Percentiles rank a stretch among this genome's conserved stretches.
Evolutionary conservation across 2,888 invertebrate species (phyloP).

Genomic region (Drosophila acutilabella): DNA sequence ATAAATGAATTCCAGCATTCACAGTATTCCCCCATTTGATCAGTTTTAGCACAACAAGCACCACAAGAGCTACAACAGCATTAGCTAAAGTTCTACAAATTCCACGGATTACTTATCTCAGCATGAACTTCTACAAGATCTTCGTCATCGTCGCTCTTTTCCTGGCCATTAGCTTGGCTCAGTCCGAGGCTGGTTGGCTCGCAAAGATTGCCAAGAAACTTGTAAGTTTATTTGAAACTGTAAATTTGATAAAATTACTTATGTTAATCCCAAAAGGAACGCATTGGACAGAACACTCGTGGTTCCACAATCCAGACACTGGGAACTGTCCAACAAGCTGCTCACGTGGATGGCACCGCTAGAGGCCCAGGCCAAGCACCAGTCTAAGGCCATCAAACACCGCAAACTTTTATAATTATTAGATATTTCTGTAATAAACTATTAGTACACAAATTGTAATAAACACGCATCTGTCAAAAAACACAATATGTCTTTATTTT

Average conservation of each 20-base stretch:
- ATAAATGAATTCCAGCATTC: neutral
- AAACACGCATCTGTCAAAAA: too few species aligned
- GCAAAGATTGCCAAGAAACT: conserved; percentile 58
- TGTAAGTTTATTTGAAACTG: conserved; percentile 41
- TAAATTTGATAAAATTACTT: neutral
- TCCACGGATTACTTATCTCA: conserved; percentile 18
- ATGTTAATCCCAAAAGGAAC: conserved; percentile 38
- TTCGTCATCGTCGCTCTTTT: conserved; percentile 53
- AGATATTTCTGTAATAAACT: too few species aligned
- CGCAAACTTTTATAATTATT: too few species aligned
- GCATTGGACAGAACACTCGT: conserved; percentile 74
- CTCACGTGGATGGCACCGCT: conserved; percentile 71
- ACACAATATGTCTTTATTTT: too few species aligned
- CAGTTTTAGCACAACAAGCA: too few species aligned
- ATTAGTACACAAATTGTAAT: too few species aligned
- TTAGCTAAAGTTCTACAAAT: neutral
- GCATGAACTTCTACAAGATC: conserved; percentile 66
- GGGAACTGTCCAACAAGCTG: conserved; percentile 71
- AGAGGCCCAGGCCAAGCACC: too few species aligned
- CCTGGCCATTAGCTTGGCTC: conserved; percentile 48
- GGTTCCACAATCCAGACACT: conserved; percentile 76
- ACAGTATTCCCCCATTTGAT: neutral
- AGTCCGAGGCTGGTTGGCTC: conserved; percentile 61
- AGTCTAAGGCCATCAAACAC: too few species aligned
- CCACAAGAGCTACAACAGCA: conserved; percentile 13